Evolutionary conservation across 2,888 invertebrate species (phyloP).

Genomic region (Pandemis corylana): DNA sequence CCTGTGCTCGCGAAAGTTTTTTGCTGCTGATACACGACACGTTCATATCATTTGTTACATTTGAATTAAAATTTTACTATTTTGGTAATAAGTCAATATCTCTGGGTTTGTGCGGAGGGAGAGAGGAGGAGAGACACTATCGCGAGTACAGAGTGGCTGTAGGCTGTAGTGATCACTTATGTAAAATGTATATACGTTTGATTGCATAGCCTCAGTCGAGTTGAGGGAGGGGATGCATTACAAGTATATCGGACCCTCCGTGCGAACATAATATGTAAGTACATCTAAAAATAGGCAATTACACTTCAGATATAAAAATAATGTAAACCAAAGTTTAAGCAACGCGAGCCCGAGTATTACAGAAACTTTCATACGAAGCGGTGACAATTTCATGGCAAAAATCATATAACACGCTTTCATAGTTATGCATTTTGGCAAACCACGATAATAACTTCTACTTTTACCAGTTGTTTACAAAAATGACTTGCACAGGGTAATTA

Average conservation of each 20-base stretch:
- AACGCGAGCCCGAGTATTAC: conserved; percentile 7
- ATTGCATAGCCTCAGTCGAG: neutral
- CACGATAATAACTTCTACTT: neutral
- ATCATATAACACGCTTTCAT: too few relatives aligned
- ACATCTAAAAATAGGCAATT: conserved; percentile 15
- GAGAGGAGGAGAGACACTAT: conserved; percentile 8
- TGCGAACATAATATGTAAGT: conserved; percentile 13
- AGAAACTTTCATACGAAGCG: conserved; percentile 8
- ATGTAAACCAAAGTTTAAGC: conserved; percentile 34
- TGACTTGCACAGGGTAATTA: too few relatives aligned
- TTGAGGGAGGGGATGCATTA: neutral
- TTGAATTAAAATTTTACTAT: too few relatives aligned
- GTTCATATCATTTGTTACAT: neutral
- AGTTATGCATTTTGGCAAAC: neutral
- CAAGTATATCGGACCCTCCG: conserved; percentile 7
- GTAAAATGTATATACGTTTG: neutral
- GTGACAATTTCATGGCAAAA: neutral
- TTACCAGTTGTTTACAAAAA: too few relatives aligned
- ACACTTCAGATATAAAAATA: conserved; percentile 8
- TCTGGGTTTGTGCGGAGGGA: neutral
- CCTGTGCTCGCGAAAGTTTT: neutral
- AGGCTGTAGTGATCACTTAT: conserved; percentile 25
- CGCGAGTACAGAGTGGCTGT: conserved; percentile 27
- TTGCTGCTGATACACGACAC: neutral
- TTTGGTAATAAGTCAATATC: neutral